Conservation (phyloP, 1,140 invertebrate genomes). For the Drosophila suzukii region DNA sequence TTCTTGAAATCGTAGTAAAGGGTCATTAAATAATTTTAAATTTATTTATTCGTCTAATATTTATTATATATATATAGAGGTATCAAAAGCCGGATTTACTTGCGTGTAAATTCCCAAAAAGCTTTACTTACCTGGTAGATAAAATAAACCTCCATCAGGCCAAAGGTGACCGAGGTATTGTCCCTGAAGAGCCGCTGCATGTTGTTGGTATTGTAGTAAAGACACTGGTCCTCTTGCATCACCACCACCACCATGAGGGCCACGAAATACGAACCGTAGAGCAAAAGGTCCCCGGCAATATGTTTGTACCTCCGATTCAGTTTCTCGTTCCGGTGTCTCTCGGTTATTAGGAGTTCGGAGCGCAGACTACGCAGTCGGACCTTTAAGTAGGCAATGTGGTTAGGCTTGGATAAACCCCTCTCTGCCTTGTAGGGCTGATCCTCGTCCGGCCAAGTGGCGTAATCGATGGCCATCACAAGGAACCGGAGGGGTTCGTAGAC, state of each 20-base stretch:
- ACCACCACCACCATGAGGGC: conserved; percentile 39
- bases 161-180: conserved; percentile 25
- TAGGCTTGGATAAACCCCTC: not conserved
- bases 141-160: conserved; percentile 24
- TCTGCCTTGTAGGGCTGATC: not conserved
- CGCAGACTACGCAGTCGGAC: conserved; percentile 24
- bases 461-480: conserved; percentile 37
- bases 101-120: too few relatives aligned
- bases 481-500: conserved; percentile 40
- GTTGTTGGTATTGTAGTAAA: conserved; percentile 42
- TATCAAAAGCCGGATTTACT: not conserved
- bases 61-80: too few relatives aligned
- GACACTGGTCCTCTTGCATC: conserved; percentile 1
- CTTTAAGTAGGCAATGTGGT: conserved; percentile 44
- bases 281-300: conserved; percentile 47
- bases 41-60: too few relatives aligned
- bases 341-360: conserved; percentile 50
- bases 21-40: too few relatives aligned
- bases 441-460: conserved; percentile 38
- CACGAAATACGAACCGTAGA: conserved; percentile 56
- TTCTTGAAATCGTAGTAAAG: too few relatives aligned
- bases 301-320: conserved; percentile 52
- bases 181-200: conserved; percentile 25
- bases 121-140: conserved; percentile 14
- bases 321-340: conserved; percentile 49